phyloP scores from a whole-genome alignment of 2,888 invertebrate genomes.

The Epinotia bilunana region DNA sequence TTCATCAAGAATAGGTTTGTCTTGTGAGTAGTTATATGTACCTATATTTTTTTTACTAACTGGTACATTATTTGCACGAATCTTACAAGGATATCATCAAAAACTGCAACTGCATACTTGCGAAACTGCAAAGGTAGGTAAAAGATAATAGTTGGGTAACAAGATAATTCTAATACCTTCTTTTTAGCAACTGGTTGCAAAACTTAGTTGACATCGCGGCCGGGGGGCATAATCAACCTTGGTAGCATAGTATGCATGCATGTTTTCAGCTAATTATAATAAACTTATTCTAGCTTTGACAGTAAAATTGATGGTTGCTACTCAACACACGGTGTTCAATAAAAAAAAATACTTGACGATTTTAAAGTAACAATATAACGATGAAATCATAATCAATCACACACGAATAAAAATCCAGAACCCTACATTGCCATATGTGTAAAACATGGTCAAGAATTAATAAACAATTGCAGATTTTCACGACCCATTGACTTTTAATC shows the following conservation, averaged over 20 bases:
- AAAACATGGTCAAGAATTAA: slow-evolving; percentile 17
- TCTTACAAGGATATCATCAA: too few relatives aligned
- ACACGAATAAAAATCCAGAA: neutral
- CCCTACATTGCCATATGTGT: slow-evolving; percentile 19
- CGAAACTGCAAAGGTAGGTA: too few relatives aligned
- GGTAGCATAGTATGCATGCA: neutral
- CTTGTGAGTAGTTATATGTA: too few relatives aligned
- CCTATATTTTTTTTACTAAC: too few relatives aligned
- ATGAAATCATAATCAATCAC: slow-evolving; percentile 8
- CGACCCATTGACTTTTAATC: slow-evolving; percentile 61
- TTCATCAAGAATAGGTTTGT: too few relatives aligned
- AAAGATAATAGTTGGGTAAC: too few relatives aligned
- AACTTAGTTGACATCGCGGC: too few relatives aligned
- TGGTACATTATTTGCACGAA: too few relatives aligned
- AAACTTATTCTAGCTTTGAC: neutral
- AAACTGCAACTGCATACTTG: too few relatives aligned
- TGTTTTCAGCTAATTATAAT: neutral
- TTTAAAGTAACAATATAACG: neutral
- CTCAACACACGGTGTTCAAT: neutral
- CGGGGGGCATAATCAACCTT: too few relatives aligned
- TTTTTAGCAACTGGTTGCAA: too few relatives aligned
- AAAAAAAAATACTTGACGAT: neutral
- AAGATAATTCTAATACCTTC: too few relatives aligned
- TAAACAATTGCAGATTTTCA: slow-evolving; percentile 53
- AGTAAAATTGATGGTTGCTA: neutral